These are phyloP conservation scores for Mola mola DNA, from an alignment of 2,113 vertebrate species.

Conservation along the genomic window DNA sequence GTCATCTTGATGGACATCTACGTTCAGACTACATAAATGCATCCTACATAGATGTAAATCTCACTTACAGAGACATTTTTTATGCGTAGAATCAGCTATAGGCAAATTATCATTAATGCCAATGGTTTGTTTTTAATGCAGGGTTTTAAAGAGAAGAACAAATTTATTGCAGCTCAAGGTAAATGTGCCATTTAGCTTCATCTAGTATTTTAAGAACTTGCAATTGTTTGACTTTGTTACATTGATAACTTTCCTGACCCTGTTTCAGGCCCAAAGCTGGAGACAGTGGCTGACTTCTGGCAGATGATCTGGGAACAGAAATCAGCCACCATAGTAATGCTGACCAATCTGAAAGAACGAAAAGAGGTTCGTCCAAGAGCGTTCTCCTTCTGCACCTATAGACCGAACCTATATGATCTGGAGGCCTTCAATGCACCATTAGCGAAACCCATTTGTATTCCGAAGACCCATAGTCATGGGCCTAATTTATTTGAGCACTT, in stretches of 20 bases:
- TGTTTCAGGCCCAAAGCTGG: slow-evolving; percentile 90
- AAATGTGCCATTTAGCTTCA: slow-evolving; percentile 23
- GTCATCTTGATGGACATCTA: slow-evolving; percentile 81
- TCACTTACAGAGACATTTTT: background rate
- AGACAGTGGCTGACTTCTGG: slow-evolving; percentile 95
- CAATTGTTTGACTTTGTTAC: background rate
- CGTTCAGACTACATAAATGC: slow-evolving; percentile 94
- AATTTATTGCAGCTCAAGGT: slow-evolving; percentile 80
- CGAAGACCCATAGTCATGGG: slow-evolving; percentile 63
- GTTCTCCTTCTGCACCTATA: background rate
- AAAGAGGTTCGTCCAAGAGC: slow-evolving; percentile 86
- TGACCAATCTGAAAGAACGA: slow-evolving; percentile 95
- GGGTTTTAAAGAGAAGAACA: slow-evolving; percentile 77
- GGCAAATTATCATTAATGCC: background rate
- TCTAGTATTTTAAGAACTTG: no score
- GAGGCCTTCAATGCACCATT: slow-evolving; percentile 2
- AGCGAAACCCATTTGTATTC: slow-evolving; percentile 38
- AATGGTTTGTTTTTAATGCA: slow-evolving; percentile 11
- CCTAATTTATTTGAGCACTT: slow-evolving; percentile 71
- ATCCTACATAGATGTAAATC: slow-evolving; percentile 93
- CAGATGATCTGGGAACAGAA: slow-evolving; percentile 98
- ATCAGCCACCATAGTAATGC: slow-evolving; percentile 91
- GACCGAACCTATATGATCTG: slow-evolving; percentile 21
- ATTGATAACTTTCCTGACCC: slow-evolving; percentile 16
- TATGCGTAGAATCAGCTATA: no score